Conservation (phyloP, 1,140 invertebrate species). For the Teleogryllus occipitalis region DNA sequence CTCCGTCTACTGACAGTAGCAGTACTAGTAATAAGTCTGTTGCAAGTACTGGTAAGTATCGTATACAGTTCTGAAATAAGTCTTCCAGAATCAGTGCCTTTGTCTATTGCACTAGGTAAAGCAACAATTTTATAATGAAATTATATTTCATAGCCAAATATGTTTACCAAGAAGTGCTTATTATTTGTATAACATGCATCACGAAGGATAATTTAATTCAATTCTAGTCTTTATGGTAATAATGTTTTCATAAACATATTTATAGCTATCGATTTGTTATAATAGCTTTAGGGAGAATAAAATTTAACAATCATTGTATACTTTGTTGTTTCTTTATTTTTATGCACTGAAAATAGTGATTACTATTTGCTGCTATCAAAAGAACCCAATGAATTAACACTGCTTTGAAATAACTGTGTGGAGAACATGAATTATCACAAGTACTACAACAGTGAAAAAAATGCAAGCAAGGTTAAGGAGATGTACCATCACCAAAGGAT, state of each 20-base stretch:
- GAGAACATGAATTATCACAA: too few relatives aligned
- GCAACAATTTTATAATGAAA: neutral
- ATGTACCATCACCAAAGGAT: too few relatives aligned
- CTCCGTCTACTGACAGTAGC: constrained; percentile 38
- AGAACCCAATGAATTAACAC: too few relatives aligned
- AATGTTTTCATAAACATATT: neutral
- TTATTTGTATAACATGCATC: neutral
- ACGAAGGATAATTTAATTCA: neutral
- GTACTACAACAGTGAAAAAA: too few relatives aligned
- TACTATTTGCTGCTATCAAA: too few relatives aligned
- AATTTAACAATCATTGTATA: neutral
- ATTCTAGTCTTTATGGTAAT: neutral
- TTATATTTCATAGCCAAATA: neutral
- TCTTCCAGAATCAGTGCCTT: neutral
- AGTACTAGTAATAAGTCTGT: constrained; percentile 17
- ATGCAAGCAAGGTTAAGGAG: too few relatives aligned
- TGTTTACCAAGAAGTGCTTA: neutral
- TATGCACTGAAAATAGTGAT: too few relatives aligned
- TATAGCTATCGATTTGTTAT: neutral
- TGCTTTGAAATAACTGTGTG: too few relatives aligned
- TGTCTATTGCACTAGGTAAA: neutral
- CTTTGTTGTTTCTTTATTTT: neutral
- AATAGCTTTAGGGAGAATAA: neutral
- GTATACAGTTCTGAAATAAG: constrained; percentile 52
- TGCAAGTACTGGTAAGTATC: constrained; percentile 42